Evolutionary conservation across 2,797 vertebrate species (phyloP).

Genomic region (Odontamblyopus lacepedii): DNA sequence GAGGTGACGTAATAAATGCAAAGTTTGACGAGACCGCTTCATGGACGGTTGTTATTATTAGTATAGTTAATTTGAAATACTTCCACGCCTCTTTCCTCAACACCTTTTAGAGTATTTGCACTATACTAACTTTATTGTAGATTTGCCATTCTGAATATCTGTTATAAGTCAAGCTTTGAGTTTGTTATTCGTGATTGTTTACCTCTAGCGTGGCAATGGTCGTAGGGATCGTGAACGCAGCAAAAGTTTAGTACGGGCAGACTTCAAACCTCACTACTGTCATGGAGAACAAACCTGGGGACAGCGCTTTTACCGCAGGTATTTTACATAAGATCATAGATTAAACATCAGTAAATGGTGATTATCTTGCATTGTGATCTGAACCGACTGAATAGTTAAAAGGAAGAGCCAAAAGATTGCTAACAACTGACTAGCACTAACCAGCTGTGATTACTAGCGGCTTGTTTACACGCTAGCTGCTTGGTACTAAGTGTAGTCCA

Average conservation of each 20-base stretch:
- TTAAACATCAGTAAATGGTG: background rate
- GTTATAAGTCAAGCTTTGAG: too few species aligned
- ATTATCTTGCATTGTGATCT: background rate
- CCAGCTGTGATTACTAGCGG: constrained; percentile 30
- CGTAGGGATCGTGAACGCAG: constrained; percentile 38
- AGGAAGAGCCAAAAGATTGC: background rate
- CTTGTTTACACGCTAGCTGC: background rate
- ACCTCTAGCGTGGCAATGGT: background rate
- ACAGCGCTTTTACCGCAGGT: constrained; percentile 56
- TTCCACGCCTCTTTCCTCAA: background rate
- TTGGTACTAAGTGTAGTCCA: background rate
- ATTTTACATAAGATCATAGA: background rate
- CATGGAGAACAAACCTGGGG: constrained; percentile 59
- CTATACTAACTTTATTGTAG: background rate
- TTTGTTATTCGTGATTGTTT: background rate
- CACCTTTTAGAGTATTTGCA: background rate
- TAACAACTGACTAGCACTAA: background rate
- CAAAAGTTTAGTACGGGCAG: constrained; percentile 45
- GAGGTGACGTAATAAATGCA: background rate
- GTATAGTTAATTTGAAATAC: background rate
- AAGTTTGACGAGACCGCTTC: constrained; percentile 1
- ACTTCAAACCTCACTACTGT: constrained; percentile 1
- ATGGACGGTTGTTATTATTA: background rate
- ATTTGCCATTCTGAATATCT: background rate
- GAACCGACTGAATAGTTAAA: background rate